Evolutionary conservation across 1,140 invertebrate genomes (phyloP).

Genomic region (Vanessa atalanta): DNA sequence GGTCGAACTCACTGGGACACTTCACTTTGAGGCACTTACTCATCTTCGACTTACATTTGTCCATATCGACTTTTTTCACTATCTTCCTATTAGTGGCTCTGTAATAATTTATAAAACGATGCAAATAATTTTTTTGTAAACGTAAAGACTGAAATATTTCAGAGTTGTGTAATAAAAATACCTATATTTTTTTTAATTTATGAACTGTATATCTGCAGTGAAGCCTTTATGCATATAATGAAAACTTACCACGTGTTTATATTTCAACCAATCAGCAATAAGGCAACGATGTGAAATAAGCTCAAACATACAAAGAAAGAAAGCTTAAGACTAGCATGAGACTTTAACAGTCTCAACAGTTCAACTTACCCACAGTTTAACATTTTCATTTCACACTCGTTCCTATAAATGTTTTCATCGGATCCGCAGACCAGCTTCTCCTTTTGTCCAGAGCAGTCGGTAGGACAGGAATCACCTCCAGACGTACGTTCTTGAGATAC

Average conservation of each 20-base stretch:
- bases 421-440: slow-evolving; percentile 91
- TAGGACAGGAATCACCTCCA: slow-evolving; percentile 84
- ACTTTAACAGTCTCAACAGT: no score
- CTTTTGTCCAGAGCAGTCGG: slow-evolving; percentile 80
- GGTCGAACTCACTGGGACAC: slow-evolving; percentile 84
- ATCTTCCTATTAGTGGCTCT: slow-evolving; percentile 80
- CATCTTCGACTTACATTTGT: slow-evolving; percentile 87
- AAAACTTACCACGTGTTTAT: no score
- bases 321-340: no score
- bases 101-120: slow-evolving; percentile 19
- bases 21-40: slow-evolving; percentile 87
- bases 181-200: no score
- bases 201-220: no score
- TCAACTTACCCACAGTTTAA: slow-evolving; percentile 91
- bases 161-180: no score
- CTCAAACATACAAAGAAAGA: no score
- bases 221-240: no score
- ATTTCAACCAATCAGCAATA: no score
- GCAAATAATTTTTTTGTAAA: no score
- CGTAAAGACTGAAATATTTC: no score
- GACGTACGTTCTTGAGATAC: slow-evolving; percentile 86
- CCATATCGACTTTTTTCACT: slow-evolving; percentile 86
- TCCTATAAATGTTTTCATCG: slow-evolving; percentile 93
- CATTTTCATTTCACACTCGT: slow-evolving; percentile 94
- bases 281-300: no score